These are phyloP conservation scores for Acromyrmex echinatior DNA, from an alignment of 1,140 invertebrate species.

Conservation along the genomic window DNA sequence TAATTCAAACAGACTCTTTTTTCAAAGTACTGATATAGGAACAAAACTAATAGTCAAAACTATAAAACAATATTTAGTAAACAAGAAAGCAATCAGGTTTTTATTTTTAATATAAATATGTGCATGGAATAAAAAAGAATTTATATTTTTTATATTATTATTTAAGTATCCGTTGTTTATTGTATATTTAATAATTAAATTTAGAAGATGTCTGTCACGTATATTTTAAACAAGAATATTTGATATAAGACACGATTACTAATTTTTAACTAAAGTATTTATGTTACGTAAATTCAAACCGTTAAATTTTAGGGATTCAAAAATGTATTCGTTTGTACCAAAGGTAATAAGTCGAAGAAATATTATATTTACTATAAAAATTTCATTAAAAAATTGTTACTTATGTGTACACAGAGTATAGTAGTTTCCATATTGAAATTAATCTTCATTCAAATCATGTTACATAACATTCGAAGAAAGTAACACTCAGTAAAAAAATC, in stretches of 20 bases:
- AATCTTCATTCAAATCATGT: not conserved
- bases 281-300: constrained; percentile 17
- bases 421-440: constrained; percentile 17
- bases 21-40: not conserved
- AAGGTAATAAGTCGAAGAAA: not conserved
- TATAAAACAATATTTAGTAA: not conserved
- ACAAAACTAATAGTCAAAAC: not conserved
- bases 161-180: not conserved
- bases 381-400: not conserved
- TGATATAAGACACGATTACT: constrained; percentile 16
- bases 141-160: not conserved
- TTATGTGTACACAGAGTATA: not conserved
- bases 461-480: constrained; percentile 30
- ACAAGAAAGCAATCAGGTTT: not conserved
- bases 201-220: too few relatives aligned
- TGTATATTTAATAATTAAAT: not conserved
- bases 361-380: not conserved
- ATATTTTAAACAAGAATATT: not conserved
- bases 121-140: not conserved
- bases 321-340: constrained; percentile 8
- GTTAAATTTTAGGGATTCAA: not conserved
- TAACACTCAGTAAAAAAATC: constrained; percentile 23
- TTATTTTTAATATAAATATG: not conserved
- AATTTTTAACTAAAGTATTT: constrained; percentile 26
- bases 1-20: too few relatives aligned